These are phyloP conservation scores for Ernsta delagoae DNA, from an alignment of 2,888 invertebrate genomes.

Conservation along the genomic window DNA sequence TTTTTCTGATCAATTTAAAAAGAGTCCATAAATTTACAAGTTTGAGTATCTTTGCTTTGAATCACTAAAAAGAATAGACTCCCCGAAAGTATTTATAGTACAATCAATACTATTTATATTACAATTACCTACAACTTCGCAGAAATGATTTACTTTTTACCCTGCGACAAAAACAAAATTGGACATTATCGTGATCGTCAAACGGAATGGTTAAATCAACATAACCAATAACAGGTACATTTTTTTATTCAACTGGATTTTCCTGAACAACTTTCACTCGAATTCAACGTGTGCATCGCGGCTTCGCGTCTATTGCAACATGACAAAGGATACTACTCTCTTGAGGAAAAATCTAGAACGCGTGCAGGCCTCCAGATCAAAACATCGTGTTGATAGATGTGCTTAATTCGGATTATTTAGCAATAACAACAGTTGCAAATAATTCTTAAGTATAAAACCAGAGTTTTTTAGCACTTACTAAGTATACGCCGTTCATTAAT, in stretches of 20 bases:
- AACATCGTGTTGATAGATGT: too few relatives aligned
- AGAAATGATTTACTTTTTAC: too few relatives aligned
- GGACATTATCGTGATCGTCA: not conserved
- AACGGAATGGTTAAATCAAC: not conserved
- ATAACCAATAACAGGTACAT: not conserved
- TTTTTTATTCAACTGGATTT: not conserved
- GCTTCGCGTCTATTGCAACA: conserved; percentile 4
- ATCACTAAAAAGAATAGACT: too few relatives aligned
- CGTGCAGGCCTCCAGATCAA: not conserved
- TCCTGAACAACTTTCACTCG: not conserved
- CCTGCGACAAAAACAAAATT: not conserved
- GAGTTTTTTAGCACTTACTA: too few relatives aligned
- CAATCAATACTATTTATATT: too few relatives aligned
- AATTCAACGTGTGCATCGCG: not conserved
- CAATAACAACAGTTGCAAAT: too few relatives aligned
- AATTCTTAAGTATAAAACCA: too few relatives aligned
- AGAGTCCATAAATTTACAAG: not conserved
- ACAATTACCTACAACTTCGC: too few relatives aligned
- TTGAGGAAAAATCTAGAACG: conserved; percentile 3
- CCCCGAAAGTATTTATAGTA: too few relatives aligned
- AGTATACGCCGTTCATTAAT: too few relatives aligned
- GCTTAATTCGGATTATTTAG: too few relatives aligned
- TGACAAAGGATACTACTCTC: not conserved
- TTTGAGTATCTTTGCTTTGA: not conserved
- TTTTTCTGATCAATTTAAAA: too few relatives aligned